A percentile compares a stretch with the other conserved stretches of the same genome.
Conservation (phyloP, 2,113 vertebrate species). For the Hemichromis elongatus region DNA sequence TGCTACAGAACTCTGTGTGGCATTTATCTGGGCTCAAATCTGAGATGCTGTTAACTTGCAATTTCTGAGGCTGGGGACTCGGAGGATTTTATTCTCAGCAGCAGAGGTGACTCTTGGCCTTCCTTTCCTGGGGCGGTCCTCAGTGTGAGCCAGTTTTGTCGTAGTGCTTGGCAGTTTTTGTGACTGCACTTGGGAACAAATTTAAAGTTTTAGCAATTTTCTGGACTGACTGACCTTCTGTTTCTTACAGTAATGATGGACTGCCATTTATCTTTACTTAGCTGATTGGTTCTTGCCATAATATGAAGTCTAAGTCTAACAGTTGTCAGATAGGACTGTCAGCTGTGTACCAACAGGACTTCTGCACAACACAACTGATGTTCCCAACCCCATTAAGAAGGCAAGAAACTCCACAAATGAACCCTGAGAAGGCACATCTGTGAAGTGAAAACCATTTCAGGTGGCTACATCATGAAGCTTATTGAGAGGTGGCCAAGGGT, state of each 20-base stretch:
- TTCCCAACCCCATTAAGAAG: not conserved
- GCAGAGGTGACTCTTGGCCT: not conserved
- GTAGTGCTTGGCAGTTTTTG: not conserved
- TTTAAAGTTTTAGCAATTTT: not conserved
- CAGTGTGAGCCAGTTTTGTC: not conserved
- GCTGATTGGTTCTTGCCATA: not conserved
- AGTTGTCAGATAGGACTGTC: not conserved
- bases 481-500: too few species aligned
- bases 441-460: too few species aligned
- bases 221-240: not conserved
- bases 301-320: not conserved
- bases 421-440: not conserved
- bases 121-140: not conserved
- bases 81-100: not conserved
- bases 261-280: not conserved
- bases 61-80: too few species aligned
- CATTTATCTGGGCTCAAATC: not conserved
- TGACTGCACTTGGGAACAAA: not conserved
- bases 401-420: not conserved
- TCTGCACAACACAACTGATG: not conserved
- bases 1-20: rapidly evolving
- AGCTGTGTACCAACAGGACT: not conserved
- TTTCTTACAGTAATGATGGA: not conserved
- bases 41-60: not conserved
- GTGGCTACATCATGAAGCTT: too few species aligned